Base-by-base conservation (phyloP, 1,140 invertebrate genomes). In the Dreissena polymorpha region DNA sequence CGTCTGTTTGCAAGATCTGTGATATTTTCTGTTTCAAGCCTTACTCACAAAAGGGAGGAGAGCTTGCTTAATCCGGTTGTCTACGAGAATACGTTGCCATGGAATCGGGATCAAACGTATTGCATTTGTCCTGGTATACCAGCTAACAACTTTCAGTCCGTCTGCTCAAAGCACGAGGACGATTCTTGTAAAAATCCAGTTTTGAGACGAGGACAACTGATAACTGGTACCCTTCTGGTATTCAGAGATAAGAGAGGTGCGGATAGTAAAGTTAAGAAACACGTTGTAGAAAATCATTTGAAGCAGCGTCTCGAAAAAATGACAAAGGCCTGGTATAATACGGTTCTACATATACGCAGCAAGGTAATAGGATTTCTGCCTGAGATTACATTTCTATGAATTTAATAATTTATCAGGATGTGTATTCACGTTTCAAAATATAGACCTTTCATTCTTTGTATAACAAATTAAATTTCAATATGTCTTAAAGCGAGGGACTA, bases 51-150 rank as follows among this genome's bases (percentile, higher is more conserved):
- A 57, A n/a, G 12, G 14, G n/a, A 77, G 10, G 74, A 68, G 53
- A 77, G n/a, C 21, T 65, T 77, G 18, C 49, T 65, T 0, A 77
- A 77, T 13, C 60, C 60, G 21, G 74, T 27, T 25, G 50, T 67
- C 10, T 74, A 74, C 25, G 18, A 74, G 12, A 74, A 74, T 49
- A 60, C 50, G 8, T 3, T 39, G 29, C 21, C 3, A 10, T 74
- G 72, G 72, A 27, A 53, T 18, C 29, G 13, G 12, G 14, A 74
- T 57, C 29, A 74, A 49, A 74, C 60, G 18, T 21, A 60, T 10
- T 74, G 72, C 18, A 60, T 74, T 7, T 74, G 55, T 64, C 50
- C 50, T 6, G 53, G 39, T 13, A 10, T 3, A 3, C 18, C 21
- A 7, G 21, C 16, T 2, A 23, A 25, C 8, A 73, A 27, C 53